Evolutionary conservation across 2,113 vertebrate genomes (phyloP).

Genomic region (Centropus unirufus): DNA sequence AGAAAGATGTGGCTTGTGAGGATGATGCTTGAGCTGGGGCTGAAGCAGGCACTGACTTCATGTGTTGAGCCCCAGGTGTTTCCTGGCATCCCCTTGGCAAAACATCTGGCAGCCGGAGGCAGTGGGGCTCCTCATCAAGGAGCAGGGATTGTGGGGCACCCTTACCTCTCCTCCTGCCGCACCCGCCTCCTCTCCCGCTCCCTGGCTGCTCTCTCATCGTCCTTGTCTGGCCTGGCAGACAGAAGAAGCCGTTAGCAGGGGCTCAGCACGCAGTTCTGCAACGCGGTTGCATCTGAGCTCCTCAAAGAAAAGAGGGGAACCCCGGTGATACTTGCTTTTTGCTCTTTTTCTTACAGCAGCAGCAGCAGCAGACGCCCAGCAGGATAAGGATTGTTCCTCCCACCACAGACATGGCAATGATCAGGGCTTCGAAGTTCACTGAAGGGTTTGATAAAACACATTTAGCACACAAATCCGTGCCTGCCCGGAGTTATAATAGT

Average conservation of each 20-base stretch:
- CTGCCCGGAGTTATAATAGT: neutral
- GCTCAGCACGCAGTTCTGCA: neutral
- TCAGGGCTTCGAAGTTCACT: constrained; percentile 96
- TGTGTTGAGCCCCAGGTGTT: fast-evolving
- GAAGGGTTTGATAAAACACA: neutral
- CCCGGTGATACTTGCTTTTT: constrained; percentile 74
- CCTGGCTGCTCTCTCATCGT: constrained; percentile 78
- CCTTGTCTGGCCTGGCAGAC: constrained; percentile 67
- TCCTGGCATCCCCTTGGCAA: fast-evolving
- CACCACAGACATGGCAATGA: constrained; percentile 88
- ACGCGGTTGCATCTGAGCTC: neutral
- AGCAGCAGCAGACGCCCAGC: constrained; percentile 87
- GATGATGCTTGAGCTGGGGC: neutral
- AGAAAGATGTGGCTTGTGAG: neutral
- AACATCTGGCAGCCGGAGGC: neutral
- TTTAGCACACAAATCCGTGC: neutral
- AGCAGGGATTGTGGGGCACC: neutral
- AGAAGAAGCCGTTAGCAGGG: neutral
- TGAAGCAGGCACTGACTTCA: neutral
- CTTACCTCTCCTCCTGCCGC: constrained; percentile 91
- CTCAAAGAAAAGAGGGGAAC: too few species aligned
- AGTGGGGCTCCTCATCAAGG: neutral
- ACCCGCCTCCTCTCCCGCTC: constrained; percentile 79
- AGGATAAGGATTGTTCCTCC: constrained; percentile 83
- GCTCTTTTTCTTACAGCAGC: constrained; percentile 86